Base-by-base conservation (phyloP, 1,140 invertebrate genomes). In the Drosophila trapezifrons region DNA sequence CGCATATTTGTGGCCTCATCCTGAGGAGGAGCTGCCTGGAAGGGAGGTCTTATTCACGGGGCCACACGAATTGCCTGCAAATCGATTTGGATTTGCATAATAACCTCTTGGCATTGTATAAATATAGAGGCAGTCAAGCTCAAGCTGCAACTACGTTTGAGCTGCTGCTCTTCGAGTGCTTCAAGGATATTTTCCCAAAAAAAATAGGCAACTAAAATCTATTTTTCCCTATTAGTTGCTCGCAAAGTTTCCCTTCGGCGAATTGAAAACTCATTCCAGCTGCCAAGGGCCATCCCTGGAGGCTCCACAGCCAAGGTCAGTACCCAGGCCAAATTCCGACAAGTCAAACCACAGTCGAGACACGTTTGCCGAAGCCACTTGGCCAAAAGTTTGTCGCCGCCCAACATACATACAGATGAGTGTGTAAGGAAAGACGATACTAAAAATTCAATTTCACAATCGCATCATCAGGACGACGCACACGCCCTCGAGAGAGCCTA, bases 381-480 rank as follows among this genome's bases (percentile, higher is more conserved):
- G 59, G 51, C 29, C 49, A 37, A 72, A 54, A 72, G 25, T 72
- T 72, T 65, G 71, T 54, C 55, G 62, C 46, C 40, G 40, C 46
- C 46, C 12, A 17, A 71, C 22, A 70, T 55, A 22, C 62, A 54
- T 70, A 55, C 29, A 46, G 38, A 57, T 25, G 25, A 27, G 18
- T 32, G 18, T 35, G 25, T 56, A 54, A 54, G 51, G 40, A n/a
- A 38, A 60, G 62, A 62, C 66, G 56, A 60, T 63, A 81, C 35
- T 84, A 71, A 59, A 76, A 84, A 80, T 84, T 84, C 62, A 76
- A 84, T 80, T 79, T 71, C 20, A 37, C 35, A 60, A 73, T 51
- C 60, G 43, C 45, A 76, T 73, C 63, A 47, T 72, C 71, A 75
- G 3, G 25, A 25, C 60, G 60, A 38, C 57, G 29, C 51, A 18